A percentile compares a stretch with the other conserved stretches of the same genome.
phyloP scores from a whole-genome alignment of 2,113 vertebrate species.

The Rana temporaria region DNA sequence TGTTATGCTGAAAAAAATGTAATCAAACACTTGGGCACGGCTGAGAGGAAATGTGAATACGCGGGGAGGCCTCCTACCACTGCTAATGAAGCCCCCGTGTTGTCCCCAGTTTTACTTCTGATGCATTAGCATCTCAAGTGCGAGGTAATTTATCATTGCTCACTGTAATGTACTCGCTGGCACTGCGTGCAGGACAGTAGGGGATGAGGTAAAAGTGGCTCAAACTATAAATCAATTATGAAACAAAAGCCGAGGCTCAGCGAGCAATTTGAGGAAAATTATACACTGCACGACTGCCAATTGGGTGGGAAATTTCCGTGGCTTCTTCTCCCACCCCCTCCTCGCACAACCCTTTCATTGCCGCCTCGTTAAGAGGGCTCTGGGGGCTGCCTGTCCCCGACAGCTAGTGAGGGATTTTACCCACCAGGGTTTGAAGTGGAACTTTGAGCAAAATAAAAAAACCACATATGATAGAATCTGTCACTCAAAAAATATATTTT shows the following conservation, averaged over 20 bases:
- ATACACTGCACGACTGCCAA: slow-evolving; percentile 77
- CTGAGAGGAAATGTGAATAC: slow-evolving; percentile 20
- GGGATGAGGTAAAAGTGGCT: slow-evolving; percentile 77
- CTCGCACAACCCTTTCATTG: slow-evolving; percentile 21
- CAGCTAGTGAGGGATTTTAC: neutral
- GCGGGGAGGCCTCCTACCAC: slow-evolving; percentile 49
- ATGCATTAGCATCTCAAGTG: slow-evolving; percentile 80
- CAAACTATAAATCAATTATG: slow-evolving; percentile 87
- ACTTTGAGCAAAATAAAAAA: too few species aligned
- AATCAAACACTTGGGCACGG: slow-evolving; percentile 43
- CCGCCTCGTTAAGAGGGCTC: neutral
- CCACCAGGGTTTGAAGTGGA: too few species aligned
- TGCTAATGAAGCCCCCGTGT: slow-evolving; percentile 62
- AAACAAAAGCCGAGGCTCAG: slow-evolving; percentile 84
- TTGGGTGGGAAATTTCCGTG: slow-evolving; percentile 75
- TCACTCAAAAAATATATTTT: too few species aligned
- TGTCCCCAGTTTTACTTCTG: slow-evolving; percentile 66
- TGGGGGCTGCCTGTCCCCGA: neutral
- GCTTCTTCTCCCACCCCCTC: slow-evolving; percentile 58
- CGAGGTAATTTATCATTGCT: slow-evolving; percentile 81
- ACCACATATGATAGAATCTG: too few species aligned
- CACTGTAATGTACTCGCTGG: slow-evolving; percentile 79
- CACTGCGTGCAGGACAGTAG: slow-evolving; percentile 73
- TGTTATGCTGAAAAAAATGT: slow-evolving; percentile 34
- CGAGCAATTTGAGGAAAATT: slow-evolving; percentile 80